Evolutionary conservation across 2,888 invertebrate genomes (phyloP).

Genomic region (Autographa gamma): DNA sequence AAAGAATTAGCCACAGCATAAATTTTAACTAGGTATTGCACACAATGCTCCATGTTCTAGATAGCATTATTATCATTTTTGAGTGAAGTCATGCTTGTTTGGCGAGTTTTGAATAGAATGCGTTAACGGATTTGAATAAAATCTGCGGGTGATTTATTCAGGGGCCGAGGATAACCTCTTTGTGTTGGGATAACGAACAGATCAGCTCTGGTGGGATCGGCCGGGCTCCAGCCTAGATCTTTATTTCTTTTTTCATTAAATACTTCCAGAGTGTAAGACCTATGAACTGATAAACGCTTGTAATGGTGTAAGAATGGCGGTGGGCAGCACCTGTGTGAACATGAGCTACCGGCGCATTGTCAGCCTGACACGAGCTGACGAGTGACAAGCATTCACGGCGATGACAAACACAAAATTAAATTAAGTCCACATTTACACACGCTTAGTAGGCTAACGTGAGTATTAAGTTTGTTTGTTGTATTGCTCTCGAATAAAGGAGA

Average conservation of each 20-base stretch:
- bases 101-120: constrained; percentile 46
- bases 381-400: constrained; percentile 35
- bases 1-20: constrained; percentile 59
- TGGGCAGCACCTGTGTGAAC: constrained; percentile 30
- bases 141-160: constrained; percentile 47
- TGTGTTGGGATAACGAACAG: constrained; percentile 42
- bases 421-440: constrained; percentile 39
- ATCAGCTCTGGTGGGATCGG: constrained; percentile 28
- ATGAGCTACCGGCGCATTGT: constrained; percentile 41
- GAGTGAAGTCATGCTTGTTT: constrained; percentile 46
- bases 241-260: neutral
- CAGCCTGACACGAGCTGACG: constrained; percentile 20
- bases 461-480: constrained; percentile 3
- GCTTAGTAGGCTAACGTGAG: constrained; percentile 32
- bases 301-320: constrained; percentile 35
- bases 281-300: constrained; percentile 44
- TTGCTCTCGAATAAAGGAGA: neutral
- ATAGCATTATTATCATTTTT: constrained; percentile 50
- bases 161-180: constrained; percentile 24
- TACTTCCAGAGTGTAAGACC: neutral
- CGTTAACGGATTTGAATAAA: constrained; percentile 52
- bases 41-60: constrained; percentile 55
- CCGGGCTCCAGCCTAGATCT: neutral
- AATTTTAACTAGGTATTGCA: constrained; percentile 49
- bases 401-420: constrained; percentile 43